Evolutionary conservation across 2,888 invertebrate species (phyloP).

Genomic region (Parnassius orleans): DNA sequence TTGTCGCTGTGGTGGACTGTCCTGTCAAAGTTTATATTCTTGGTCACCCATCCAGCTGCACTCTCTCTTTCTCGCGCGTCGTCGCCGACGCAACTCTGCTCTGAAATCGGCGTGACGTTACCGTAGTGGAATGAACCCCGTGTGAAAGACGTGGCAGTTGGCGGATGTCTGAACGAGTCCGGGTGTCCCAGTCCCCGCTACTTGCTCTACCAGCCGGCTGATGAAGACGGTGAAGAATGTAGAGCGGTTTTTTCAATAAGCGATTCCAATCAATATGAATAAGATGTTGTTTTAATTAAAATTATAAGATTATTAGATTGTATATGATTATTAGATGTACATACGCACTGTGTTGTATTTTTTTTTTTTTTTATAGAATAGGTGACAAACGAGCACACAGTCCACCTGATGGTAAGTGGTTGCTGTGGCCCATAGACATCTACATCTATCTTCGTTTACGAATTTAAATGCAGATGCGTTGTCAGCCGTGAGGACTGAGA

Average conservation of each 20-base stretch:
- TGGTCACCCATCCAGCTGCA: constrained; percentile 30
- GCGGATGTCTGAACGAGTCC: constrained; percentile 10
- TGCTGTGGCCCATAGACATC: too few relatives aligned
- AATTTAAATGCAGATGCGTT: too few relatives aligned
- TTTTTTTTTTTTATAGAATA: too few relatives aligned
- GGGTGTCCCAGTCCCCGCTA: constrained; percentile 9
- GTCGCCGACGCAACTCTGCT: constrained; percentile 37
- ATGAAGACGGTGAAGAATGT: constrained; percentile 12
- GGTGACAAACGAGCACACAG: too few relatives aligned
- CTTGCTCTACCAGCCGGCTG: constrained; percentile 6
- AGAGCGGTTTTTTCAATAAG: constrained; percentile 5
- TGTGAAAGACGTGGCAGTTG: constrained; percentile 41
- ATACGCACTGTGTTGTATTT: too few relatives aligned
- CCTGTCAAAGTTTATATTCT: not conserved
- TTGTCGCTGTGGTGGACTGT: not conserved
- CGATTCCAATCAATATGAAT: not conserved
- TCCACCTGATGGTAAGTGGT: too few relatives aligned
- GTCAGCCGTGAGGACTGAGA: too few relatives aligned
- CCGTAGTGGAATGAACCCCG: constrained; percentile 47
- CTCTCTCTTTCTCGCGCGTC: constrained; percentile 68
- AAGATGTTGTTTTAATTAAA: too few relatives aligned
- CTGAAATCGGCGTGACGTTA: constrained; percentile 55
- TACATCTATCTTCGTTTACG: too few relatives aligned
- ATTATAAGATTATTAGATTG: too few relatives aligned
- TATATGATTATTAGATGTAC: too few relatives aligned